Evolutionary conservation across 2,888 invertebrate genomes (phyloP).

Genomic region (Morpho achilles): DNA sequence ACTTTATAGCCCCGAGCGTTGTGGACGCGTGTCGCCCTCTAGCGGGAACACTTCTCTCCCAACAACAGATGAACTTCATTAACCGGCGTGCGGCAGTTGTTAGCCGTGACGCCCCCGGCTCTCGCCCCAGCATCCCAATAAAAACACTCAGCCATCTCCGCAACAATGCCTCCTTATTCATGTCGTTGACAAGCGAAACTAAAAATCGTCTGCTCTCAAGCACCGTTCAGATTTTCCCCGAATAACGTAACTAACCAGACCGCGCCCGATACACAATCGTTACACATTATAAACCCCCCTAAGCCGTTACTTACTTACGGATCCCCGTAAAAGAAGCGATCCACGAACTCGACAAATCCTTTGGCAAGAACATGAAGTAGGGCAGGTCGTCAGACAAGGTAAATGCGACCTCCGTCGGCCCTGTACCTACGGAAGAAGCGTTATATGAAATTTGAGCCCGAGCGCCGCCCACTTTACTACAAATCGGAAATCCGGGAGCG

Average conservation of each 20-base stretch:
- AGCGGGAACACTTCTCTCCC: slow-evolving; percentile 63
- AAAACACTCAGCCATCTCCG: slow-evolving; percentile 70
- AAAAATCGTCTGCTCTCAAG: slow-evolving; percentile 62
- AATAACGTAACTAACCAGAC: neutral
- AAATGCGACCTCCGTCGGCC: slow-evolving; percentile 60
- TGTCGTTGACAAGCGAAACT: slow-evolving; percentile 68
- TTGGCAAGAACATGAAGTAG: slow-evolving; percentile 74
- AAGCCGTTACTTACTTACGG: slow-evolving; percentile 63
- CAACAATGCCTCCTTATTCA: slow-evolving; percentile 71
- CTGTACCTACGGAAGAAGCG: slow-evolving; percentile 68
- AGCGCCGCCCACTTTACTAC: slow-evolving; percentile 77
- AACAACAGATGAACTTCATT: slow-evolving; percentile 72
- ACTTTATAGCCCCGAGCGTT: slow-evolving; percentile 48
- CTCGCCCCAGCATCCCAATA: slow-evolving; percentile 62
- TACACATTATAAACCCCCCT: slow-evolving; percentile 44
- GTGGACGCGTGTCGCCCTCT: slow-evolving; percentile 41
- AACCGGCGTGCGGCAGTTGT: slow-evolving; percentile 67
- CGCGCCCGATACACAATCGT: slow-evolving; percentile 3
- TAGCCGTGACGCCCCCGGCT: slow-evolving; percentile 68
- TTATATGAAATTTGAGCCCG: slow-evolving; percentile 71
- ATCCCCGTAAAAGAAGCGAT: slow-evolving; percentile 54
- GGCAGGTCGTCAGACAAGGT: slow-evolving; percentile 72
- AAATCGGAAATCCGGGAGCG: slow-evolving; percentile 78
- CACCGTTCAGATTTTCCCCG: neutral
- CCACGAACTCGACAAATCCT: slow-evolving; percentile 72